Base-by-base conservation (phyloP, 2,113 vertebrate species). In the Ciconia stormi region DNA sequence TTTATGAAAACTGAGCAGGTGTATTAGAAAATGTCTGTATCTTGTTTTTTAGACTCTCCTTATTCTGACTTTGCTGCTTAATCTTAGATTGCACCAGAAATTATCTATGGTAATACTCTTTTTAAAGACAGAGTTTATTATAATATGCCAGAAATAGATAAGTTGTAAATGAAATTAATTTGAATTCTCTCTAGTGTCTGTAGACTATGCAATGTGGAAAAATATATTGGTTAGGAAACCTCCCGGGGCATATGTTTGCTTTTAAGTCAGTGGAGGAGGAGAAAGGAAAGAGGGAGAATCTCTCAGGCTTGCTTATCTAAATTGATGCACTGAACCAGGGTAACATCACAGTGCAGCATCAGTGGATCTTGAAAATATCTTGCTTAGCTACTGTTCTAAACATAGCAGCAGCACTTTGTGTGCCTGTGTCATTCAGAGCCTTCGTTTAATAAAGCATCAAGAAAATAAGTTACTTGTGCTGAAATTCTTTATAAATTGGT, bases 371-470 rank as follows among this genome's bases (percentile, higher is more conserved):
- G 82, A 58, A 87, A 70, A 56, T 56, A 26, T 38, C 95, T 82
- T 97, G 82, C 96, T 97, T 97, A 95, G 95, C 92, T 94, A 53
- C 94, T 91, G 55, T 81, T 97, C 97, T 97, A 97, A 97, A 97
- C 85, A 97, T 96, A 98, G 97, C 78, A 85, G n/a, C 80, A 95
- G 80, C 34, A 49, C 87, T 92, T 88, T 23, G 16, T 72, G 71
- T 90, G 90, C 90, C 49, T 69, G 17, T 94, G 93, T 93, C 89
- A 52, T 95, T 96, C 94, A 96, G 61, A 89, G 58, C 70, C 65
- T 81, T 67, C 3, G 9, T 87, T 94, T 83, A 87, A 65, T 92
- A 94, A 89, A 87, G 62, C 32, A 55, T 47, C 36, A 61, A 50
- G 87, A 77, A 49, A 82, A 94, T 30, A 85, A 85, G 50, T 87